Percentiles rank a stretch among this genome's conserved stretches.
These are phyloP conservation scores for Isichthys henryi DNA, from an alignment of 2,113 vertebrate genomes.

Conservation along the genomic window DNA sequence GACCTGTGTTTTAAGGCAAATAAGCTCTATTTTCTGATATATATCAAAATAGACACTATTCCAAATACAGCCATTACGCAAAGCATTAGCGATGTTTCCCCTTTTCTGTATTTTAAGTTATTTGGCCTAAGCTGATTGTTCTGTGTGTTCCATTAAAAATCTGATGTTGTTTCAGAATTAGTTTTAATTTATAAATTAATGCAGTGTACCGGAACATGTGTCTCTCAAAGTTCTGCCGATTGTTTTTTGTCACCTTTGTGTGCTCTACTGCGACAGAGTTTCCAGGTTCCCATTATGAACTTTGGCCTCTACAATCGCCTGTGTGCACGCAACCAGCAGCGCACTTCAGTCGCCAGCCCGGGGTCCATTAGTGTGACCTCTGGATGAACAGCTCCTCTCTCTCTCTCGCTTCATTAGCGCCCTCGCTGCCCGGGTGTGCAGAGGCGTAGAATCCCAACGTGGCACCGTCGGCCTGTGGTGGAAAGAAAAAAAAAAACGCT, in stretches of 20 bases:
- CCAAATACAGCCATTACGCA: neutral
- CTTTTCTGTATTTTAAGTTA: neutral
- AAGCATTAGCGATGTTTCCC: neutral
- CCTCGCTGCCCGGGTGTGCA: neutral
- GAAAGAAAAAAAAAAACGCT: neutral
- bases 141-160: neutral
- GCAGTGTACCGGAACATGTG: neutral
- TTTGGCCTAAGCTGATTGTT: neutral
- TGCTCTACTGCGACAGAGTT: neutral
- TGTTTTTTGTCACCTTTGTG: neutral
- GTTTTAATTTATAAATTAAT: neutral
- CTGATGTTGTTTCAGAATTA: neutral
- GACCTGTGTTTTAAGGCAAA: neutral
- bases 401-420: neutral
- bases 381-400: neutral
- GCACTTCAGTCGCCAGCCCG: neutral
- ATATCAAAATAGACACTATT: neutral
- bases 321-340: neutral
- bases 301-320: neutral
- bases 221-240: neutral
- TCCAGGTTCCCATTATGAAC: neutral
- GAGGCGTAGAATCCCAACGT: neutral
- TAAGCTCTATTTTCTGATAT: neutral
- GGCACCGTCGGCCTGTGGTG: neutral
- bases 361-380: neutral